These are phyloP conservation scores for Litocranius walleri DNA, from an alignment of 2,113 vertebrate species.

Conservation along the genomic window DNA sequence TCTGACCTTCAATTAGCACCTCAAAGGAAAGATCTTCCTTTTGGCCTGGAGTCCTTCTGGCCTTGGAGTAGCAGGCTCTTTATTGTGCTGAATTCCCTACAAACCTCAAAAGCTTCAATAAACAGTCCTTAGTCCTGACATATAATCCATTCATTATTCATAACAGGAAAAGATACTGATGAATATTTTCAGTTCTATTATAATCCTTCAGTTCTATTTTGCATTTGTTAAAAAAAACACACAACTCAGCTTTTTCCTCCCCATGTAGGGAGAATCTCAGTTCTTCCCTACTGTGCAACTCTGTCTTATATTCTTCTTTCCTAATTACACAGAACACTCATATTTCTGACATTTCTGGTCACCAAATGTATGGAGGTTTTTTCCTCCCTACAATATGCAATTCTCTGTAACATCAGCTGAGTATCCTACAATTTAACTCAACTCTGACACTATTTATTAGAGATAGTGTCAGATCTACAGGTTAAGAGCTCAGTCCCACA, in stretches of 20 bases:
- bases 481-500: not conserved
- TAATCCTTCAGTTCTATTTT: not conserved
- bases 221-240: not conserved
- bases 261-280: not conserved
- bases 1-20: not conserved
- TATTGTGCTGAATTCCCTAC: not conserved
- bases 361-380: not conserved
- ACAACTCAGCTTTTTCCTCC: not conserved
- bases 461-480: not conserved
- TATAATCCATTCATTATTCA: not conserved
- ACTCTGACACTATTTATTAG: not conserved
- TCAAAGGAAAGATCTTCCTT: not conserved
- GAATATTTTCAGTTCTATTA: not conserved
- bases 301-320: not conserved
- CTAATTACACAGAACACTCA: not conserved
- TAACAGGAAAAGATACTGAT: not conserved
- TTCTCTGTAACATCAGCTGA: not conserved
- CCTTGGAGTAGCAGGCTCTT: not conserved
- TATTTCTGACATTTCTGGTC: not conserved
- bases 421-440: not conserved
- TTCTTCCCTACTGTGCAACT: not conserved
- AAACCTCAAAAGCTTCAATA: not conserved
- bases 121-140: not conserved
- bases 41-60: not conserved
- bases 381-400: not conserved